Conservation (phyloP, 2,113 vertebrate species). For the Maccullochella peelii region DNA sequence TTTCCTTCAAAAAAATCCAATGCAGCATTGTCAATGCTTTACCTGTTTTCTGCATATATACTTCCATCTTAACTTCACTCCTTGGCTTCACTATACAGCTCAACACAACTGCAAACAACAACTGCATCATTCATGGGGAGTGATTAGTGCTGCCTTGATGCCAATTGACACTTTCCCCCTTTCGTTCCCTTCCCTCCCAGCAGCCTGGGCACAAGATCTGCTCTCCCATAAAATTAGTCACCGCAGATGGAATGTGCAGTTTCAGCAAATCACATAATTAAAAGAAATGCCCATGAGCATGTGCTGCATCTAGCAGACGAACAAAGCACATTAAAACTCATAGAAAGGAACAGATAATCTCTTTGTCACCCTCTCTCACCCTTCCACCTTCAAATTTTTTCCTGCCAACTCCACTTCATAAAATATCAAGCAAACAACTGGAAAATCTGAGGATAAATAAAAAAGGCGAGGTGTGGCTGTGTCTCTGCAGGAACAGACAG, state of each 20-base stretch:
- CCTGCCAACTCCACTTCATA: constrained; percentile 33
- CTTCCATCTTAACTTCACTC: neutral
- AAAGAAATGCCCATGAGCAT: neutral
- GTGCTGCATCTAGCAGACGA: neutral
- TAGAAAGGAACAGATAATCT: neutral
- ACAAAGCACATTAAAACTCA: neutral
- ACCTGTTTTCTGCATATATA: neutral
- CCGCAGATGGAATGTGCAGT: constrained; percentile 33
- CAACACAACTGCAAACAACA: neutral
- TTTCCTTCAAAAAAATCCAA: neutral
- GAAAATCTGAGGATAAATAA: neutral
- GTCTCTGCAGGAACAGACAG: constrained; percentile 61
- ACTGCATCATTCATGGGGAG: neutral
- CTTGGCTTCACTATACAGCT: neutral
- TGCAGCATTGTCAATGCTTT: neutral
- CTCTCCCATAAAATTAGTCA: constrained; percentile 11
- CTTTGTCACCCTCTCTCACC: neutral
- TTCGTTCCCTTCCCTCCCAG: constrained; percentile 11
- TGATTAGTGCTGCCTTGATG: neutral
- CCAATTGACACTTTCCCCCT: constrained; percentile 5
- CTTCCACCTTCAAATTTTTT: neutral
- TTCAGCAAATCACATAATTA: constrained; percentile 26
- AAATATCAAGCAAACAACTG: neutral
- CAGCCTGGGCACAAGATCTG: neutral
- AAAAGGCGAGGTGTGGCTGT: constrained; percentile 59